Evolutionary conservation across 2,888 invertebrate species (phyloP), one percentile per base, ranked within the genome.

Genomic region (Cotesia congregata): DNA sequence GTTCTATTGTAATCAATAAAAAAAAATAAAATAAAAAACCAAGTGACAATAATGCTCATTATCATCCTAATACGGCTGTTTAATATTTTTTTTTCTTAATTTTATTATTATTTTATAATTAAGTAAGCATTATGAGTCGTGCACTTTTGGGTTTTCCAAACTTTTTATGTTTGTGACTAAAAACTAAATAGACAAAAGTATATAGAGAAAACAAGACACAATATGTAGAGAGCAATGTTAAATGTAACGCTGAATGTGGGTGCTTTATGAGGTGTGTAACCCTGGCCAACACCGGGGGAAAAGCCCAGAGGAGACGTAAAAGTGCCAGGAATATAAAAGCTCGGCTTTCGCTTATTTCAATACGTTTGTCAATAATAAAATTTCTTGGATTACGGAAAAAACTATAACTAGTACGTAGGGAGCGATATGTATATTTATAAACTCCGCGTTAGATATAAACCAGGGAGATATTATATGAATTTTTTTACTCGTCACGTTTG

Each of bases 291-390:
- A 74, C 73, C 81, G 80, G 78, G 82, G 80, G 80, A 83, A 86
- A 85, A 83, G 76, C 88, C 88, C 88, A 85, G 82, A 88, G 88
- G 88, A 89, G 86, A 87, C 87, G 88, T 88, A 88, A 88, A 88
- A 88, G 82, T 82, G 80, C 79, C 79, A 81, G 83, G 83, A 80
- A 83, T 82, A 85, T 83, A 84, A 83, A 84, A 86, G 82, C 84
- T 85, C 84, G 69, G 7, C 39, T 68, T 68, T 7, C 76, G 70
- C 74, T 77, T 78, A 74, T 78, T 75, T 70, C 76, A 71, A 74
- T 75, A 65, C 17, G 75, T 62, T 20, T 73, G 65, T 83, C 83
- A 85, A 86, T 86, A 82, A 86, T 83, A 85, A 85, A 86, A 84
- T 85, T 85, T 83, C 81, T 78, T 79, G 75, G 73, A 79, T 79